Evolutionary conservation across 2,797 vertebrate genomes (phyloP), one percentile per base, ranked within the genome.

Genomic region (Morus bassanus): DNA sequence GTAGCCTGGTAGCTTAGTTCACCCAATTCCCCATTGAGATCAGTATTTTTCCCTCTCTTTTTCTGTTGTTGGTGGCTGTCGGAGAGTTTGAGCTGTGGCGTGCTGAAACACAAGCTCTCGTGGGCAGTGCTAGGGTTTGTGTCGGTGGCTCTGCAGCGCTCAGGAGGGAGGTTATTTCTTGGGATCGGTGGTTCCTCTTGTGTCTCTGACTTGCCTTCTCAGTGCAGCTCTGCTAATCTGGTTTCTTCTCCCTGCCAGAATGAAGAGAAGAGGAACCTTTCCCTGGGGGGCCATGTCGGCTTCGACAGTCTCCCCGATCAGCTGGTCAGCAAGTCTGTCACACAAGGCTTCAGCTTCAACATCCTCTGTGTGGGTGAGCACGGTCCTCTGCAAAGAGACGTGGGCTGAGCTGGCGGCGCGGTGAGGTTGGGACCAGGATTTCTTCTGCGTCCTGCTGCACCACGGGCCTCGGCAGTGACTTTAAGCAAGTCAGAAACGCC

Each of bases 291-390:
- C 97, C 99, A 99, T 98, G 99, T 99, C 65, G 99, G 99, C 85
- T 99, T 99, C 3, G 99, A 99, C 98, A 99, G 99, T 95, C 99
- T 99, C 95, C 99, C 99, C 0, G 99, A 99, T 94, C 99, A 99
- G 97, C 98, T 99, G 97, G 99, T 99, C 99, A 99, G 99, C 98
- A 99, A 99, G 98, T 99, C 99, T 12, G 99, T 99, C 97, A 98
- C 98, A 17, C 99, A 99, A 97, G 99, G 99, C 91, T 99, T 99
- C 98, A 99, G 99, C 97, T 99, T 99, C 98, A 99, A 99, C 98
- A 99, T 99, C 94, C 99, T 99, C 85, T 99, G 99, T 89, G 99
- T 99, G 96, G 99, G 99, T 99, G 98, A 98, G 99, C 98, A 89
- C 1, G 0, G 25, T 19, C 73, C 73, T n/a, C 64, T 75, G 81